Base-by-base conservation (phyloP, 2,888 invertebrate species). In the Cephus pulcher region DNA sequence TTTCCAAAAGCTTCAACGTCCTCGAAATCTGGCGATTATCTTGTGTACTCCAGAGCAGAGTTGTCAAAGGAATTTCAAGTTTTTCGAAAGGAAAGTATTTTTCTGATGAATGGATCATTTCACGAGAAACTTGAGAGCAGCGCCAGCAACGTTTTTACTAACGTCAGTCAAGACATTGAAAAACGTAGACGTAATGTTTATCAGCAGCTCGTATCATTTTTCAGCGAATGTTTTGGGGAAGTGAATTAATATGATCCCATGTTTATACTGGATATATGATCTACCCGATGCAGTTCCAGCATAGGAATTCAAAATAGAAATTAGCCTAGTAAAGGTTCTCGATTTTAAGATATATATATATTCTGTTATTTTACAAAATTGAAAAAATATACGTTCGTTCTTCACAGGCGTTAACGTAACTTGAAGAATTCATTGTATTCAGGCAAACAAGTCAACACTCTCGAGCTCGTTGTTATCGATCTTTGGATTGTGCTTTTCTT, bases 401-500 rank as follows among this genome's bases (percentile, higher is more conserved):
- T 56, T 56, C 56, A 23, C 9, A 9, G 56, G 1, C 9, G 9
- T 23, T 56, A 9, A 56, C 56, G 23, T 23, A 23, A 15, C 56
- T 56, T 56, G 23, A 2, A 23, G 1, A 56, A 56, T 56, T 23
- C 23, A 56, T 9, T 23, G 1, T 2, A 56, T 23, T 56, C 56
- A 56, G 23, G 2, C 9, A 23, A 56, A 23, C 23, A 71, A 71
- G 23, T 74, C 74, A 34, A 74, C 15, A 33, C 30, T n/a, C 74
- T 74, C 35, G 34, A 74, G 74, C 9, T 74, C 30, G 12, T 12
- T 33, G 35, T 74, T 33, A 33, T 76, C 74, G 11, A 77, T 75
- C 23, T 23, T 71, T 73, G 73, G 70, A 40, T 70, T 79, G 74
- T 79, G 37, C 11, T 34, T 69, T 35, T 75, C 68, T 32, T 68